Percentiles rank a stretch among this genome's conserved stretches.
Conservation (phyloP, 2,797 vertebrate species). For the Micropoecilia bifurca region DNA sequence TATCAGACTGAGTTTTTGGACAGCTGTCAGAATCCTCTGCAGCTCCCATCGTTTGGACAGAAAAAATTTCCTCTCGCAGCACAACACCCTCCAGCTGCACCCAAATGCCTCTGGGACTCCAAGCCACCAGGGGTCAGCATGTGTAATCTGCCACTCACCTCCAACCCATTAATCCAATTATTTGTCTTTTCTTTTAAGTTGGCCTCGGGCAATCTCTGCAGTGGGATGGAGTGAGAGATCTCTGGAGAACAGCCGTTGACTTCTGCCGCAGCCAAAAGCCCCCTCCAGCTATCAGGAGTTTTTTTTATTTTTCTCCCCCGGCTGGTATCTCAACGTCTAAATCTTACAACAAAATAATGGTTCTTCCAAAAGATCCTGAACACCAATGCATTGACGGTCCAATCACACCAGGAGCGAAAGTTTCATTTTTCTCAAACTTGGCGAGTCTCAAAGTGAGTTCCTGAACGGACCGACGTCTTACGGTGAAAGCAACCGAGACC, state of each 20-base stretch:
- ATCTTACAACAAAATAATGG: slow-evolving; percentile 12
- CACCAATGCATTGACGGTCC: background rate
- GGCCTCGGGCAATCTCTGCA: slow-evolving; percentile 36
- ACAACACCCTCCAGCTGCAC: slow-evolving; percentile 2
- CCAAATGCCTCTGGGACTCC: slow-evolving; percentile 38
- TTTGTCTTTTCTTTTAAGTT: slow-evolving; percentile 53
- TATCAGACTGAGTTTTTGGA: slow-evolving; percentile 31
- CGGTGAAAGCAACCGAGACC: background rate
- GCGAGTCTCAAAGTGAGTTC: background rate
- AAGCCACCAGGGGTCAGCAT: slow-evolving; percentile 71
- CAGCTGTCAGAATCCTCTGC: slow-evolving; percentile 72
- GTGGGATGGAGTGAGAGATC: slow-evolving; percentile 34
- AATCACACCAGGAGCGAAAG: background rate
- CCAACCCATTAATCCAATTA: slow-evolving; percentile 74
- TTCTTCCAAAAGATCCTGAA: background rate
- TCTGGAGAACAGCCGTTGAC: slow-evolving; percentile 53
- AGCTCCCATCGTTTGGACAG: slow-evolving; percentile 30
- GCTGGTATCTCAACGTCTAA: slow-evolving; percentile 5
- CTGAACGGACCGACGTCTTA: background rate
- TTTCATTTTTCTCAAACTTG: background rate
- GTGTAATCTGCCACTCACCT: slow-evolving; percentile 42
- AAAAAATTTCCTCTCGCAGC: slow-evolving; percentile 10
- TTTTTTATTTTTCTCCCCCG: background rate
- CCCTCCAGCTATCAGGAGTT: slow-evolving; percentile 24
- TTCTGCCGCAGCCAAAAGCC: slow-evolving; percentile 16